Evolutionary conservation across 2,888 invertebrate species (phyloP).

Genomic region (Pasiphila rectangulata): DNA sequence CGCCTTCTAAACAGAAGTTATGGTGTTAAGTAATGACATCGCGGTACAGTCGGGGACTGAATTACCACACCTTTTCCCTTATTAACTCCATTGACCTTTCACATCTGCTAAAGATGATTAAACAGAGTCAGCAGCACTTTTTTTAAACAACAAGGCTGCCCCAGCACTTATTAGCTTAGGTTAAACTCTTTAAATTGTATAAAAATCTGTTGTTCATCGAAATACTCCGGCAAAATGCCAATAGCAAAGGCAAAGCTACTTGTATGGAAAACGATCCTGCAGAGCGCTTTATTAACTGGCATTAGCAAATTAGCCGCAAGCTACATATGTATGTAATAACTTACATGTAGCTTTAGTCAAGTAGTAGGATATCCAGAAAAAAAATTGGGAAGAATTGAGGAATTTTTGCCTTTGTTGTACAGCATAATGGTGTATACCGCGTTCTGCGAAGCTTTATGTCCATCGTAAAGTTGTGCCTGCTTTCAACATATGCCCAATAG

Average conservation of each 20-base stretch:
- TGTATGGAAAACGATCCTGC: background rate
- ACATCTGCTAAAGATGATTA: too few relatives aligned
- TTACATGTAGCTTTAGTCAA: conserved; percentile 5
- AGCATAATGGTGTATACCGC: conserved; percentile 30
- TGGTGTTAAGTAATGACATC: conserved; percentile 61
- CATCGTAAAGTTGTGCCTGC: conserved; percentile 55
- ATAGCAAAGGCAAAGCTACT: too few relatives aligned
- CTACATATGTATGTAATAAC: background rate
- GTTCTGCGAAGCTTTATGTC: conserved; percentile 53
- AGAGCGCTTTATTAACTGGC: conserved; percentile 3
- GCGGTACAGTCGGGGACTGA: conserved; percentile 18
- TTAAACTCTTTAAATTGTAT: too few relatives aligned
- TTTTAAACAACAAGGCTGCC: too few relatives aligned
- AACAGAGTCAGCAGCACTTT: too few relatives aligned
- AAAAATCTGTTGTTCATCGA: too few relatives aligned
- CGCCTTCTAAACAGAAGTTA: conserved; percentile 65
- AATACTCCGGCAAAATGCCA: too few relatives aligned
- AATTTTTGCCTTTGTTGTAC: conserved; percentile 26
- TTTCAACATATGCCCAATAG: conserved; percentile 33
- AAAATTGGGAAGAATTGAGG: conserved; percentile 1
- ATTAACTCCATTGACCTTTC: background rate
- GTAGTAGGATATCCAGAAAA: background rate
- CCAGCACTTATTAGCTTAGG: too few relatives aligned
- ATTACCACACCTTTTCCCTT: background rate
- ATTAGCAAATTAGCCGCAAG: background rate